phyloP scores from a whole-genome alignment of 1,140 invertebrate species.

The Nixonia krombeini region DNA sequence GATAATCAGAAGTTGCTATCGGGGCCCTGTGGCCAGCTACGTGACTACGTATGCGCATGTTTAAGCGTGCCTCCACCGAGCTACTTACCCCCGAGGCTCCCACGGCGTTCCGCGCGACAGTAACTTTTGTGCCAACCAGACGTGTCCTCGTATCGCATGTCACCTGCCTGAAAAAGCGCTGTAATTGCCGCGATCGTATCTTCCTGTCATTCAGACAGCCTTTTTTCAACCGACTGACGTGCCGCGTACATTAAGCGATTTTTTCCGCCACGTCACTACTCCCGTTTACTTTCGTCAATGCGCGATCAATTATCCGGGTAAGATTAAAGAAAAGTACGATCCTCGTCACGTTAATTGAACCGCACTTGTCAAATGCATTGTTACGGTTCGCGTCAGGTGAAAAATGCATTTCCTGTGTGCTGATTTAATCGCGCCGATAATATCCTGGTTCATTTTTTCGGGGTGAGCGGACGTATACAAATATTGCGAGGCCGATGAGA shows the following conservation, averaged over 20 bases:
- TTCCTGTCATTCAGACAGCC: constrained; percentile 24
- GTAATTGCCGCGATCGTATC: constrained; percentile 23
- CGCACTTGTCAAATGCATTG: too few species aligned
- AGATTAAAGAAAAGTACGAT: too few species aligned
- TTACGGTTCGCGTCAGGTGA: too few species aligned
- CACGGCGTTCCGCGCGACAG: constrained; percentile 30
- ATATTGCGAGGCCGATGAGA: too few species aligned
- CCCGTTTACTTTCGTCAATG: constrained; percentile 9
- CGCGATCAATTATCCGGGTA: too few species aligned
- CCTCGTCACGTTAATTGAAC: too few species aligned
- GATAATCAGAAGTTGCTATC: constrained; percentile 39
- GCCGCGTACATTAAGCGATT: constrained; percentile 20
- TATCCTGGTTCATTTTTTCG: too few species aligned
- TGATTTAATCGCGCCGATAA: too few species aligned
- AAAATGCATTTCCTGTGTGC: too few species aligned
- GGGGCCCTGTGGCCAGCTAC: neutral
- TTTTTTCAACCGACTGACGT: constrained; percentile 4
- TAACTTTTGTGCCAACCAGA: constrained; percentile 37
- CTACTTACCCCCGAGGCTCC: constrained; percentile 21
- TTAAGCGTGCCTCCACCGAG: constrained; percentile 13
- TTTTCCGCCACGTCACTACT: neutral
- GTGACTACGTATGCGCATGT: constrained; percentile 32
- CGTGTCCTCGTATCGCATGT: constrained; percentile 26
- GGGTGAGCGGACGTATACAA: too few species aligned
- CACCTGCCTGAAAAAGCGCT: constrained; percentile 21